Percentiles rank a stretch among this genome's conserved stretches.
Evolutionary conservation across 1,140 invertebrate species (phyloP).

Genomic region (Drosophila asahinai): DNA sequence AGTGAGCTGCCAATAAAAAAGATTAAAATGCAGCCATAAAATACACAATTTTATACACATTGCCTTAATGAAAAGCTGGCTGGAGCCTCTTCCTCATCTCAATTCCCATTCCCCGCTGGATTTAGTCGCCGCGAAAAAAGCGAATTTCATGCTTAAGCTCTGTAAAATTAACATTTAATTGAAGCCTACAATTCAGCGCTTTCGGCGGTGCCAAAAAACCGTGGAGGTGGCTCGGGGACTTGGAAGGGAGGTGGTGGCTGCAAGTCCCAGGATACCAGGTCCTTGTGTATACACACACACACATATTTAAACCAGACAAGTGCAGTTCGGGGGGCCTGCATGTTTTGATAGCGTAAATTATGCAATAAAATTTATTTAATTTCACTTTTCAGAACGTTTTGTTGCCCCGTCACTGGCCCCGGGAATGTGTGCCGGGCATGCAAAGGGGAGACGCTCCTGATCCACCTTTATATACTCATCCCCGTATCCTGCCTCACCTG

Average conservation of each 20-base stretch:
- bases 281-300: background rate
- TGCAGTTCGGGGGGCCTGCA: conserved; percentile 53
- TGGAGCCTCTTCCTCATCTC: conserved; percentile 3
- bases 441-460: conserved; percentile 20
- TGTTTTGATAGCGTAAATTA: conserved; percentile 84
- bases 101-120: conserved; percentile 14
- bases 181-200: conserved; percentile 79
- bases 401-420: conserved; percentile 55
- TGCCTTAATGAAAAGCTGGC: conserved; percentile 71
- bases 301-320: conserved; percentile 21
- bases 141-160: conserved; percentile 83
- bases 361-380: conserved; percentile 84
- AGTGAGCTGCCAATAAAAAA: conserved; percentile 66
- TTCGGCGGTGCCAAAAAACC: conserved; percentile 44
- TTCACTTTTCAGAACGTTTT: conserved; percentile 82
- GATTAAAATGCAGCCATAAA: conserved; percentile 78
- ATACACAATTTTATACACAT: conserved; percentile 74
- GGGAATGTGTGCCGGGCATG: conserved; percentile 59
- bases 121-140: conserved; percentile 31
- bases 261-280: conserved; percentile 31
- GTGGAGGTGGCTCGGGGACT: background rate
- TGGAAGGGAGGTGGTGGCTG: conserved; percentile 12
- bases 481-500: conserved; percentile 21
- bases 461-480: background rate
- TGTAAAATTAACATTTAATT: conserved; percentile 84